These are phyloP conservation scores for Ips typographus DNA, from an alignment of 1,140 invertebrate genomes.

Conservation along the genomic window DNA sequence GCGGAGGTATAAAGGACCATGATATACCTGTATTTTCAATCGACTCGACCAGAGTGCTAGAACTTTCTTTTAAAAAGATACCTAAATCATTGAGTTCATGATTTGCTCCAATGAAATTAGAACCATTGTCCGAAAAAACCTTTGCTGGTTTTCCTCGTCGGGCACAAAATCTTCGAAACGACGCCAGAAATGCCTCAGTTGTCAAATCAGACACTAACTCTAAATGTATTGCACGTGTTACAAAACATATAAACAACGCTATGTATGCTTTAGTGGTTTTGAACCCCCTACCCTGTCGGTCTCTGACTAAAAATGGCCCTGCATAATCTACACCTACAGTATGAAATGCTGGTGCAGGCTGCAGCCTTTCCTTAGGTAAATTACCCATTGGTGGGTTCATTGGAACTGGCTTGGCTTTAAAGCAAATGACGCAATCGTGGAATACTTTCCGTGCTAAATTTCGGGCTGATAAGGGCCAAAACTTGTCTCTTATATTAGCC, in stretches of 20 bases:
- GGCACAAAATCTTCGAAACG: constrained; percentile 49
- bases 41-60: neutral
- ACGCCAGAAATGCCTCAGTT: constrained; percentile 48
- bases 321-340: constrained; percentile 11
- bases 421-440: constrained; percentile 9
- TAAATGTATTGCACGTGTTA: constrained; percentile 51
- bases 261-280: constrained; percentile 38
- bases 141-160: constrained; percentile 43
- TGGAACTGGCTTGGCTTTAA: constrained; percentile 30
- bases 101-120: constrained; percentile 48
- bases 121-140: constrained; percentile 51
- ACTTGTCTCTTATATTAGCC: too few species aligned
- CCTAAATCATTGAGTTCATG: constrained; percentile 20
- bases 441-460: constrained; percentile 11
- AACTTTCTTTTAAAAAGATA: constrained; percentile 12
- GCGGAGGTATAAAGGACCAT: constrained; percentile 30
- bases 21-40: constrained; percentile 1
- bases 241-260: constrained; percentile 42
- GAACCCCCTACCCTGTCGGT: constrained; percentile 25
- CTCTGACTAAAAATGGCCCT: constrained; percentile 5
- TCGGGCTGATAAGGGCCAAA: too few species aligned
- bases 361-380: constrained; percentile 14
- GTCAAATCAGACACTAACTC: constrained; percentile 48
- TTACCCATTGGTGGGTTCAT: constrained; percentile 20
- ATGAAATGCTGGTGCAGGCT: constrained; percentile 38